Conservation (phyloP, 2,113 vertebrate species). For the Garra rufa region DNA sequence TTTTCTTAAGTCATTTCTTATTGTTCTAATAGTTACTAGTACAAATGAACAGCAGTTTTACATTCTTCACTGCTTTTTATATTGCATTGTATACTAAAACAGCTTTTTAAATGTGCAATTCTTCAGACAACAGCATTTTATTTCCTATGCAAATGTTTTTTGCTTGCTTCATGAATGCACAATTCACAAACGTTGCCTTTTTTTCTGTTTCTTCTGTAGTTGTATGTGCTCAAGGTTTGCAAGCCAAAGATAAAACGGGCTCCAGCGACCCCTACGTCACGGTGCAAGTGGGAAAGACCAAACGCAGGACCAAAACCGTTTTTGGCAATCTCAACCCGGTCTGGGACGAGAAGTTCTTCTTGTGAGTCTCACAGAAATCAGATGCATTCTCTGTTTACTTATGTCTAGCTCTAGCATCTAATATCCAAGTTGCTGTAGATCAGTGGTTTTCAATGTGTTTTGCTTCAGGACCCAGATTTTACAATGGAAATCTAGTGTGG, state of each 20-base stretch:
- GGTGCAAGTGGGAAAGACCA: conserved; percentile 97
- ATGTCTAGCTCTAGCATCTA: too few species aligned
- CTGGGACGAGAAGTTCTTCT: conserved; percentile 97
- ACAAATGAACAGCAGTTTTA: not conserved
- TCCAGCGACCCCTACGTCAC: conserved; percentile 98
- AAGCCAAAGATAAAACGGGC: conserved; percentile 98
- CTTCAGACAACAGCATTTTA: not conserved
- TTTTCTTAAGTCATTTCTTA: not conserved
- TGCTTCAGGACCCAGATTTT: not conserved
- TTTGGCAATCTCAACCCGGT: conserved; percentile 97
- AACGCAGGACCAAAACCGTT: conserved; percentile 95
- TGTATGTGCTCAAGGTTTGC: conserved; percentile 94
- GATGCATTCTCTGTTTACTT: not conserved
- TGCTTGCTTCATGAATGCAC: not conserved
- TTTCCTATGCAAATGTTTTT: not conserved
- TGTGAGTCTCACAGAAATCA: conserved; percentile 78
- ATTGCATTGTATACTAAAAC: not conserved
- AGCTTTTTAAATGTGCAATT: not conserved
- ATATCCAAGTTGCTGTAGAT: not conserved
- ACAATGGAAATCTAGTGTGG: not conserved
- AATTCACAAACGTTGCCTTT: not conserved
- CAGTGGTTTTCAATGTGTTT: not conserved
- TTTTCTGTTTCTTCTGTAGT: conserved; percentile 74
- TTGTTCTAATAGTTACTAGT: not conserved
- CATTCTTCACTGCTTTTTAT: not conserved